A percentile compares a stretch with the other conserved stretches of the same genome.
phyloP scores from a whole-genome alignment of 1,140 invertebrate species.

The Melitaea cinxia region DNA sequence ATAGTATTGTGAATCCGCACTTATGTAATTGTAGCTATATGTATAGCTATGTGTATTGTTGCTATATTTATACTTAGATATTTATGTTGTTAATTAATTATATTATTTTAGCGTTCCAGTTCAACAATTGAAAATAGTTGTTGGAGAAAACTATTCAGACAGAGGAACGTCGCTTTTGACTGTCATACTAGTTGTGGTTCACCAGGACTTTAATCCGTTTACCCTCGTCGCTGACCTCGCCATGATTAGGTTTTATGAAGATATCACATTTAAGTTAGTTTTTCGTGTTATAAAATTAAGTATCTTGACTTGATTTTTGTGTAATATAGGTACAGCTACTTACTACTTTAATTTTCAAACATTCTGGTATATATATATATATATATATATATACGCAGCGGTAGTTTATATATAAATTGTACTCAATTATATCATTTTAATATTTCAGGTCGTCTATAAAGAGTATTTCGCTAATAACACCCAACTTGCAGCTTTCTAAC shows the following conservation, averaged over 20 bases:
- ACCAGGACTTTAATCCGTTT: constrained; percentile 54
- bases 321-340: not conserved
- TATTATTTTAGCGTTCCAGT: constrained; percentile 54
- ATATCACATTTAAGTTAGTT: constrained; percentile 43
- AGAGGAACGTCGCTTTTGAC: constrained; percentile 51
- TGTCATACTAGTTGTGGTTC: constrained; percentile 52
- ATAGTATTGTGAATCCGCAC: too few relatives aligned
- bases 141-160: constrained; percentile 63
- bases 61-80: not conserved
- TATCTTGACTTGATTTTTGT: too few relatives aligned
- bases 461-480: constrained; percentile 43
- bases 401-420: too few relatives aligned
- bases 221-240: constrained; percentile 53
- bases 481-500: constrained; percentile 18
- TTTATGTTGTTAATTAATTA: constrained; percentile 7
- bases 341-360: not conserved
- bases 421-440: not conserved
- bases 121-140: constrained; percentile 53
- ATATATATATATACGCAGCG: too few relatives aligned
- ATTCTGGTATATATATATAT: too few relatives aligned
- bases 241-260: constrained; percentile 53
- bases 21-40: too few relatives aligned
- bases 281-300: not conserved
- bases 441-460: constrained; percentile 53
- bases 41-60: too few relatives aligned